A percentile compares a stretch with the other conserved stretches of the same genome.
These are phyloP conservation scores for Gallinago stenura DNA, from an alignment of 2,797 vertebrate genomes.

Conservation along the genomic window DNA sequence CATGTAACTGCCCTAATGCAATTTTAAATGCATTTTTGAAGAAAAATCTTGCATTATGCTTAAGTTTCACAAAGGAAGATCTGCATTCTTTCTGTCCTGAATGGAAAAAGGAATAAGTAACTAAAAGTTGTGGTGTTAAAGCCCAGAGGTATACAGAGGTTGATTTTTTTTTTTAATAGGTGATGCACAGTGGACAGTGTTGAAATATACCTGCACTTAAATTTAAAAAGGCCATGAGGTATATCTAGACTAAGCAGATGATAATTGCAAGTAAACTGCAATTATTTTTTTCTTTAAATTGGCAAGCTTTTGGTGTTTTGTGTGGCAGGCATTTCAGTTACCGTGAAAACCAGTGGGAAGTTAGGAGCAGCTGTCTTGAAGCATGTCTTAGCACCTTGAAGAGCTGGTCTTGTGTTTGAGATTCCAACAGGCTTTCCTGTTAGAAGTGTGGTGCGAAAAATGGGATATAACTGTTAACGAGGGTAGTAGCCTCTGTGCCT, in stretches of 20 bases:
- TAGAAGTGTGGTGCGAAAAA: background rate
- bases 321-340: background rate
- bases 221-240: background rate
- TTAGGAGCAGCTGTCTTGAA: background rate
- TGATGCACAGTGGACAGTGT: background rate
- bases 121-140: background rate
- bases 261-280: background rate
- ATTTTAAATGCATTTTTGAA: background rate
- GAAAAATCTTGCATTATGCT: background rate
- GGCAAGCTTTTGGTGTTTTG: background rate
- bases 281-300: background rate
- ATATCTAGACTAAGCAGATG: background rate
- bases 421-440: background rate
- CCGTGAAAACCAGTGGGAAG: background rate
- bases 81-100: background rate
- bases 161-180: background rate
- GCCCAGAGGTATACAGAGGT: background rate
- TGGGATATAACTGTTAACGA: background rate
- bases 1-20: background rate
- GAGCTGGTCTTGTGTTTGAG: background rate
- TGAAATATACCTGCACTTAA: fast-evolving
- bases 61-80: background rate
- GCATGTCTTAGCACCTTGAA: background rate
- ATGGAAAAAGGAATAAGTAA: background rate
- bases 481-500: background rate